Evolutionary conservation across 2,113 vertebrate genomes (phyloP).

Genomic region (Platichthys stellatus): DNA sequence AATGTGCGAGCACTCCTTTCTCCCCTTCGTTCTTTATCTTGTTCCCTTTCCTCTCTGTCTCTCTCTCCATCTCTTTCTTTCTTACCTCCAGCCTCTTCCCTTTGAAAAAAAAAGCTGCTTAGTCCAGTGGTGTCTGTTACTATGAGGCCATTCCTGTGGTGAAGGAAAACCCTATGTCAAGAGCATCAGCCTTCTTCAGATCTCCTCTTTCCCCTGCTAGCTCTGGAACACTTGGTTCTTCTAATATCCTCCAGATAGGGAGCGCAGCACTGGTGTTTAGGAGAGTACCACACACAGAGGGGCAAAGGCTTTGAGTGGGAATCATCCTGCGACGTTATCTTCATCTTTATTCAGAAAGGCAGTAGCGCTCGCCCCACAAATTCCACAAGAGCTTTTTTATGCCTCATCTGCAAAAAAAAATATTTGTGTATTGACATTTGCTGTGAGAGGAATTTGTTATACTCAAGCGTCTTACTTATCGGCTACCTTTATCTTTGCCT

Average conservation of each 20-base stretch:
- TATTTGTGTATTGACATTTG: conserved; percentile 65
- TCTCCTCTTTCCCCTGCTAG: conserved; percentile 37
- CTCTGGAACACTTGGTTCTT: conserved; percentile 41
- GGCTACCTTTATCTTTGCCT: conserved; percentile 54
- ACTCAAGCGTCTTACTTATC: conserved; percentile 35
- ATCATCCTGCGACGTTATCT: conserved; percentile 54
- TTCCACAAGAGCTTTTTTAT: conserved; percentile 52
- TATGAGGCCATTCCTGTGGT: conserved; percentile 32
- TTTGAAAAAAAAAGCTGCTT: conserved; percentile 46
- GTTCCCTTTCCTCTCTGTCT: conserved; percentile 1
- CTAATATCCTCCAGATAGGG: conserved; percentile 44
- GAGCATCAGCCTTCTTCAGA: conserved; percentile 33
- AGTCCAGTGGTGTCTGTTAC: conserved; percentile 15
- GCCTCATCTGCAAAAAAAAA: conserved; percentile 65
- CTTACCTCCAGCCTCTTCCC: conserved; percentile 26
- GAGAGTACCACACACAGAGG: conserved; percentile 19
- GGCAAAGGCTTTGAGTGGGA: conserved; percentile 35
- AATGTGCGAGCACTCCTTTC: conserved; percentile 28
- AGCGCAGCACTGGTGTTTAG: conserved; percentile 33
- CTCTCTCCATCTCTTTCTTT: not conserved
- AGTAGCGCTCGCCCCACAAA: conserved; percentile 13
- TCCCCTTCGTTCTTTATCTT: conserved; percentile 22
- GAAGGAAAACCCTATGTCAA: conserved; percentile 45
- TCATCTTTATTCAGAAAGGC: conserved; percentile 41
- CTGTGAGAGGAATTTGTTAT: conserved; percentile 60